phyloP scores from a whole-genome alignment of 2,888 invertebrate species.

The Junonia oenone region DNA sequence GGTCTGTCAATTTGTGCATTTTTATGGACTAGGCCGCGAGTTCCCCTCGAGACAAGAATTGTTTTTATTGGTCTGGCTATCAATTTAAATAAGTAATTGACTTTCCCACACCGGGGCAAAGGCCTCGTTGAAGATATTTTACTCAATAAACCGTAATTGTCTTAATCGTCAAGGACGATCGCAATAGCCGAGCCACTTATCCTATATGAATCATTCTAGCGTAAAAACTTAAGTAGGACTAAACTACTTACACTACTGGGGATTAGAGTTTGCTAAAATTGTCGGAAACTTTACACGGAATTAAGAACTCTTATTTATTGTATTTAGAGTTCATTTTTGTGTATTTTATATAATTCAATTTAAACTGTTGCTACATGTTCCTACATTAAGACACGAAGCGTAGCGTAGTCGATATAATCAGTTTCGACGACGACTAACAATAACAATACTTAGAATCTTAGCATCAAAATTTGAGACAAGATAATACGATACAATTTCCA shows the following conservation, averaged over 20 bases:
- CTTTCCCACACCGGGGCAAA: conserved; percentile 30
- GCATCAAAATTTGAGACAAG: background rate
- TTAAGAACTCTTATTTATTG: background rate
- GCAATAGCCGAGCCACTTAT: conserved; percentile 19
- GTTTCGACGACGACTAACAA: background rate
- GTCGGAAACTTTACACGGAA: background rate
- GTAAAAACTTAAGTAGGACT: conserved; percentile 8
- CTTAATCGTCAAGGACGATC: conserved; percentile 23
- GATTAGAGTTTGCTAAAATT: background rate
- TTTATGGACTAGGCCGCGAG: conserved; percentile 26
- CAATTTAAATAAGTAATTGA: conserved; percentile 35
- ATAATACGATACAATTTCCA: background rate
- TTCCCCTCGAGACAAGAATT: conserved; percentile 28
- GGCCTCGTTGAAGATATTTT: conserved; percentile 29
- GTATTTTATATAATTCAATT: background rate
- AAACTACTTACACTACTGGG: background rate
- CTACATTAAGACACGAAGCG: background rate
- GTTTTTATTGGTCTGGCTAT: conserved; percentile 30
- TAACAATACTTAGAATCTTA: no score
- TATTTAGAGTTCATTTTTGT: conserved; percentile 1
- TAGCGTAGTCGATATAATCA: background rate
- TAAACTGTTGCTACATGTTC: background rate
- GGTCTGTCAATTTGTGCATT: conserved; percentile 28
- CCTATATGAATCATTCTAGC: conserved; percentile 18
- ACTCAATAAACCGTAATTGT: conserved; percentile 31